phyloP scores from a whole-genome alignment of 92 coral and sea anemone species.

The Muricea muricata region DNA sequence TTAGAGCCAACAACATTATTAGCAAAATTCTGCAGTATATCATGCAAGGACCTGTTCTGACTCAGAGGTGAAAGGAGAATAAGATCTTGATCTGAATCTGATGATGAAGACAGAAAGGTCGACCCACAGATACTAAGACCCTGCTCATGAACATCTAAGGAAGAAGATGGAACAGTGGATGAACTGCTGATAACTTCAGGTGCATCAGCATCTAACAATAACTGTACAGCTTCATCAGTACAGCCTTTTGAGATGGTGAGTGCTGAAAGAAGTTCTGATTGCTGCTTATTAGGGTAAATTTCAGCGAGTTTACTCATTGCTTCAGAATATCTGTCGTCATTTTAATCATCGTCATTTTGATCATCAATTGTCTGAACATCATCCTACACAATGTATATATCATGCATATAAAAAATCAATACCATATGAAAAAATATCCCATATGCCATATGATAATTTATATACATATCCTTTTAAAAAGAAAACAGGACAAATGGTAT shows the following conservation, averaged over 20 bases:
- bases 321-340: not conserved
- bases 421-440: not conserved
- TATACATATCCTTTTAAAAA: too few species aligned
- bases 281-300: not conserved
- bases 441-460: too few species aligned
- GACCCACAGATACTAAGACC: not conserved
- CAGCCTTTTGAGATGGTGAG: not conserved
- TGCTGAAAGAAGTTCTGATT: slow-evolving; percentile 2
- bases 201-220: not conserved
- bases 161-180: too few species aligned
- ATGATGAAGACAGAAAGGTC: not conserved
- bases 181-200: not conserved
- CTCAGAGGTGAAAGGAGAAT: not conserved
- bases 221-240: not conserved
- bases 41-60: not conserved
- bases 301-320: not conserved
- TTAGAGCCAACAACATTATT: not conserved
- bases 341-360: not conserved
- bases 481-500: too few species aligned
- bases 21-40: too few species aligned
- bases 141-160: too few species aligned
- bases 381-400: not conserved
- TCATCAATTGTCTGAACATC: not conserved
- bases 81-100: not conserved
- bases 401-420: not conserved